phyloP scores from a whole-genome alignment of 2,797 vertebrate genomes.

The Centroberyx gerrardi region DNA sequence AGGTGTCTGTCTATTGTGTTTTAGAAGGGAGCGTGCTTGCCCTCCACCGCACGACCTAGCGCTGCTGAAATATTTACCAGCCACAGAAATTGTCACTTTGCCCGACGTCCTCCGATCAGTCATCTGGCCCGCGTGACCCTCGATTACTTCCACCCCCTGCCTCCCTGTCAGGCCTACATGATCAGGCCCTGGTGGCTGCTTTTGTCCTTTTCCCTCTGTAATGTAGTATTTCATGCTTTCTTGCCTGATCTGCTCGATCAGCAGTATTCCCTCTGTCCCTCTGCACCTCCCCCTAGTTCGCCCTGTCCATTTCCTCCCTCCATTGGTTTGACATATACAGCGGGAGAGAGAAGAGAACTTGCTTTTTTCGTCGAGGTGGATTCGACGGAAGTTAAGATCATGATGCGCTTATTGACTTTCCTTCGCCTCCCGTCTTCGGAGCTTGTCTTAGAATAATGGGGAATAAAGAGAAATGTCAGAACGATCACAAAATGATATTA shows the following conservation, averaged over 20 bases:
- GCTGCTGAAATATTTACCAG: conserved; percentile 76
- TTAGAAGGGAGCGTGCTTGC: conserved; percentile 67
- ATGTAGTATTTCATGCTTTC: conserved; percentile 81
- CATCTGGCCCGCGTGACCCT: conserved; percentile 68
- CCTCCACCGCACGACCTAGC: conserved; percentile 61
- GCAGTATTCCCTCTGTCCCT: conserved; percentile 68
- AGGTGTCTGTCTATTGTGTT: conserved; percentile 72
- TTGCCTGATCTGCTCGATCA: conserved; percentile 74
- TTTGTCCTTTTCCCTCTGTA: conserved; percentile 74
- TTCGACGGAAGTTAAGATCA: conserved; percentile 52
- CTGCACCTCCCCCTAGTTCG: conserved; percentile 56
- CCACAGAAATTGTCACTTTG: conserved; percentile 70
- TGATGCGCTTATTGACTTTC: conserved; percentile 62
- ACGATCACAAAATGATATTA: conserved; percentile 41
- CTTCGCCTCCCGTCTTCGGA: conserved; percentile 34
- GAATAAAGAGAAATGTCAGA: conserved; percentile 70
- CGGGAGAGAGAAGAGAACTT: conserved; percentile 28
- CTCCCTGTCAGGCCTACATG: conserved; percentile 67
- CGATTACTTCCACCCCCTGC: conserved; percentile 60
- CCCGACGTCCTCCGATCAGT: conserved; percentile 64
- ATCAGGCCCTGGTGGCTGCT: conserved; percentile 77
- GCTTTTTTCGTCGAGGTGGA: conserved; percentile 33
- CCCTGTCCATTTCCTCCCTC: conserved; percentile 74
- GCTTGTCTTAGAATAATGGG: conserved; percentile 44
- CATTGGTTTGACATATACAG: conserved; percentile 59